A percentile compares a stretch with the other conserved stretches of the same genome.
These are phyloP conservation scores for Acromyrmex charruanus DNA, from an alignment of 1,140 invertebrate genomes.

Conservation along the genomic window DNA sequence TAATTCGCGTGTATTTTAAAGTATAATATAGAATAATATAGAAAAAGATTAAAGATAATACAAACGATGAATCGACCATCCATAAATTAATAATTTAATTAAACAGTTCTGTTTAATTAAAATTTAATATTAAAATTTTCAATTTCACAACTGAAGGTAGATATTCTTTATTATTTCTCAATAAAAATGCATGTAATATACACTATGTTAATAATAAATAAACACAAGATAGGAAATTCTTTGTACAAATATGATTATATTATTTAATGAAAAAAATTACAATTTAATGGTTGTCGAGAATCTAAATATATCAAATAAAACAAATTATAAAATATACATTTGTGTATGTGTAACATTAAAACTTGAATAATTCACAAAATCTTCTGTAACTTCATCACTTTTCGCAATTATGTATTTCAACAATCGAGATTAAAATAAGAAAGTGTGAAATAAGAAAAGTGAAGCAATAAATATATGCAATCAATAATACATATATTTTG, in stretches of 20 bases:
- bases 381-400: neutral
- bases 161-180: neutral
- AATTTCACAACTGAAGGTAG: neutral
- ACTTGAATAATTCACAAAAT: neutral
- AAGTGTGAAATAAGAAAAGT: neutral
- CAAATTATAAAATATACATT: neutral
- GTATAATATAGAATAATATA: neutral
- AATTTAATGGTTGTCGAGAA: neutral
- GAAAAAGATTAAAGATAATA: constrained; percentile 22
- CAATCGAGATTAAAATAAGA: neutral
- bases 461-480: neutral
- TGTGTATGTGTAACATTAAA: neutral
- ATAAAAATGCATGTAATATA: neutral
- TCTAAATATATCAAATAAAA: neutral
- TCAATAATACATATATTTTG: too few relatives aligned
- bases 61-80: neutral
- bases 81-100: constrained; percentile 21
- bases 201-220: neutral
- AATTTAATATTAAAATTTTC: neutral
- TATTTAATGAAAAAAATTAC: too few relatives aligned
- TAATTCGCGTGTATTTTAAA: neutral
- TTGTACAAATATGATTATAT: neutral
- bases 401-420: neutral
- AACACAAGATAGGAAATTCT: neutral
- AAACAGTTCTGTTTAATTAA: neutral